Base-by-base conservation (phyloP, 2,113 vertebrate species). In the Lophotis ruficrista region DNA sequence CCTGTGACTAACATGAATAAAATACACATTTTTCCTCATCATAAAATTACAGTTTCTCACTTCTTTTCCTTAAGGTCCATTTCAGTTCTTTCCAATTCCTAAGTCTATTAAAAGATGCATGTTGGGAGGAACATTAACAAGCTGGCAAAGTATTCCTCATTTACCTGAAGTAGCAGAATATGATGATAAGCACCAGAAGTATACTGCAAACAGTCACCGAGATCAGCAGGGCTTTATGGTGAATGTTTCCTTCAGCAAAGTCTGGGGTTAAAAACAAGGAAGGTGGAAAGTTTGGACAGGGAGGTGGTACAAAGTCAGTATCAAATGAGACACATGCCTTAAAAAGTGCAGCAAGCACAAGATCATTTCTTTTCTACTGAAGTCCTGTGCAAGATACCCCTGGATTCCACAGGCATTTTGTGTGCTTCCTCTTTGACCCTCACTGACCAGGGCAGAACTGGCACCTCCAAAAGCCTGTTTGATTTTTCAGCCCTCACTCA, bases 161-260 rank as follows among this genome's bases (percentile, higher is more conserved):
- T 98, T 98, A 99, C 99, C 99, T 99, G 98, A 99, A 99, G 97
- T 99, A 99, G 97, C 98, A 99, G 98, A 99, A 98, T 84, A 99
- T 93, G 90, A 99, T 98, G 83, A 99, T 98, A 76, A 98, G 85
- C 66, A 98, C 98, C 93, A 99, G 97, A 30, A 99, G 98, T 60
- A 99, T 98, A 91, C 99, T 99, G 96, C 99, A 99, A 68, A 99
- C 98, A 38, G 98, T 98, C 89, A 99, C 98, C 4, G 99, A 99
- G 95, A 99, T 98, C 86, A 99, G 96, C 95, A 99, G 96, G 61
- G 99, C 99, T 95, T 99, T 98, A 82, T 99, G 98, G 95, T 99
- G 99, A 95, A 99, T 97, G 79, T 98, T 98, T 93, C 98, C 98
- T 81, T 99, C 98, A n/a, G 98, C 97, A 90, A 99, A 99, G 93